A percentile compares a stretch with the other conserved stretches of the same genome.
Conservation (phyloP, 2,797 vertebrate genomes). For the Pangasius mekongensis region DNA sequence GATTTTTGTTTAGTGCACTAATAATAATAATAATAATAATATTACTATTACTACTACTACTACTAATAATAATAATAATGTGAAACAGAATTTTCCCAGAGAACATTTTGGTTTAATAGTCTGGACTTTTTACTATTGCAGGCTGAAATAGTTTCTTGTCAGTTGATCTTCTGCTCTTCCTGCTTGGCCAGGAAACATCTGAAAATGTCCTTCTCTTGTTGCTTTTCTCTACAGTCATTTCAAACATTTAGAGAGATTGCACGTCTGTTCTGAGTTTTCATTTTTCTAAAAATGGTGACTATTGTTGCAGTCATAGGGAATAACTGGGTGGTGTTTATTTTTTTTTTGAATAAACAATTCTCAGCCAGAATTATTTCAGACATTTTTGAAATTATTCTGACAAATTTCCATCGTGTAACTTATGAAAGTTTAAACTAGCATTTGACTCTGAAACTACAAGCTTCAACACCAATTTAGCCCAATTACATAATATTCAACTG, state of each 20-base stretch:
- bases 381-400: background rate
- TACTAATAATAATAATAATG: background rate
- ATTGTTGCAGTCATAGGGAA: background rate
- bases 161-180: background rate
- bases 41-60: background rate
- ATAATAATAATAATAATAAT: background rate
- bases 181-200: conserved; percentile 4
- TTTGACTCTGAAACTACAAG: background rate
- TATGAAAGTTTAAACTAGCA: background rate
- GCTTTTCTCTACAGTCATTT: background rate
- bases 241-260: background rate
- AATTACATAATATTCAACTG: background rate
- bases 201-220: background rate
- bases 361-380: background rate
- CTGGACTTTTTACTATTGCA: background rate
- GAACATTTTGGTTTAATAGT: background rate
- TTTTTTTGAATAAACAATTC: background rate
- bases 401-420: background rate
- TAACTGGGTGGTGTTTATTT: background rate
- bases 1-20: background rate
- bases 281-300: background rate
- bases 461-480: background rate
- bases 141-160: background rate
- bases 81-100: background rate
- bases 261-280: background rate